A percentile compares a stretch with the other conserved stretches of the same genome.
These are phyloP conservation scores for Semnornis frantzii DNA, from an alignment of 2,113 vertebrate genomes.

Conservation along the genomic window DNA sequence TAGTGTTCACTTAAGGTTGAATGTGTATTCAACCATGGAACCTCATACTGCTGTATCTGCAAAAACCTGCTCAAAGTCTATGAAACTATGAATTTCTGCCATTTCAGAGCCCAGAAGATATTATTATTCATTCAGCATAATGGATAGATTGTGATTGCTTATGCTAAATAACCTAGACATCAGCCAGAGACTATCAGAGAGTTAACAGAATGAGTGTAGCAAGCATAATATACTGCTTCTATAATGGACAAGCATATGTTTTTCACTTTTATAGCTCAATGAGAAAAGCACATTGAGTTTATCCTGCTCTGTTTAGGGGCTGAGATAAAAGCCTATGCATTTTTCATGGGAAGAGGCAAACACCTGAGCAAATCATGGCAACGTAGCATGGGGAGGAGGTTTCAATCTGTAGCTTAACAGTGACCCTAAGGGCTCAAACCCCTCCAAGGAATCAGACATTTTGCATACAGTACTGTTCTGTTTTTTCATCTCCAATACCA, in stretches of 20 bases:
- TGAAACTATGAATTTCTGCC: conserved; percentile 16
- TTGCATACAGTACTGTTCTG: neutral
- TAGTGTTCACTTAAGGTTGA: neutral
- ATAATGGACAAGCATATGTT: neutral
- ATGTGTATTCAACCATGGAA: neutral
- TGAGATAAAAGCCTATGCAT: neutral
- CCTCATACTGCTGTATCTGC: conserved; percentile 1
- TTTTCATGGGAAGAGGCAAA: conserved; percentile 3
- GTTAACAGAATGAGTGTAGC: neutral
- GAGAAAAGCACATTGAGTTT: neutral
- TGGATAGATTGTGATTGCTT: conserved; percentile 26
- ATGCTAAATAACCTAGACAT: conserved; percentile 37
- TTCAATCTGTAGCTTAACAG: neutral
- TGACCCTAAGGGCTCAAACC: neutral
- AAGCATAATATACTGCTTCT: neutral
- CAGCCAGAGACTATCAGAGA: neutral
- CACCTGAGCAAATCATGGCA: neutral
- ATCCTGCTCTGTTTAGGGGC: neutral
- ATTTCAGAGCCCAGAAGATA: conserved; percentile 1
- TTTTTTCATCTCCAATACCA: neutral
- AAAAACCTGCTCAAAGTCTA: neutral
- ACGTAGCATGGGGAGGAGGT: neutral
- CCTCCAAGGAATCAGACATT: neutral
- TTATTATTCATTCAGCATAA: conserved; percentile 42
- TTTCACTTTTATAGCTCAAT: neutral